A percentile compares a stretch with the other conserved stretches of the same genome.
phyloP scores from a whole-genome alignment of 2,888 invertebrate species.

The Meghimatium bilineatum region DNA sequence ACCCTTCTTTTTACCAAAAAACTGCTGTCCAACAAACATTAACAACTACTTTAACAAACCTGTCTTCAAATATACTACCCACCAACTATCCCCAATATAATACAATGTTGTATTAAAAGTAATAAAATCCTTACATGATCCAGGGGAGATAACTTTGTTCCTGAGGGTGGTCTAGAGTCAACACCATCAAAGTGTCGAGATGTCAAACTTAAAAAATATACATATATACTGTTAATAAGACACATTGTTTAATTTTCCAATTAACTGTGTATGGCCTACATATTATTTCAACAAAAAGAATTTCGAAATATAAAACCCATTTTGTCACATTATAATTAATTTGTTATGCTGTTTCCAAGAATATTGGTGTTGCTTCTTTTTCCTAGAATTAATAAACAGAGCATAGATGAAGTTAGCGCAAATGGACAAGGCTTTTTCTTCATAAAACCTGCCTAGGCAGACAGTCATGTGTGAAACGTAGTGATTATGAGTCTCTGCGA shows the following conservation, averaged over 20 bases:
- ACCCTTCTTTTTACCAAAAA: no score
- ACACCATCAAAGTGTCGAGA: conserved; percentile 75
- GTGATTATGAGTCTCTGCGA: no score
- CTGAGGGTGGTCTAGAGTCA: conserved; percentile 75
- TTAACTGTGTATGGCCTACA: background rate
- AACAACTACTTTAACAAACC: no score
- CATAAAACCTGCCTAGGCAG: no score
- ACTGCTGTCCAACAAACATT: no score
- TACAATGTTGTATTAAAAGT: background rate
- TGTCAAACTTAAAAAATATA: conserved; percentile 67
- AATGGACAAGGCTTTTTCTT: no score
- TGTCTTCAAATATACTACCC: no score
- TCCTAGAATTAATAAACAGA: no score
- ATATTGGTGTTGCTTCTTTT: no score
- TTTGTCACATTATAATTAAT: background rate
- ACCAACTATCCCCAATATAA: background rate
- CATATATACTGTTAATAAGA: background rate
- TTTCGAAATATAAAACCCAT: background rate
- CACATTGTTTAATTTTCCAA: background rate
- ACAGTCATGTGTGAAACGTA: no score
- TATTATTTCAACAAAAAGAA: background rate
- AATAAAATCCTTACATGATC: conserved; percentile 69
- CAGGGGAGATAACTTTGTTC: conserved; percentile 72
- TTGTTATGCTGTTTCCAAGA: no score
- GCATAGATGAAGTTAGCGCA: no score